These are phyloP conservation scores for Aphelocoma californica DNA, from an alignment of 2,797 vertebrate genomes.

Conservation along the genomic window DNA sequence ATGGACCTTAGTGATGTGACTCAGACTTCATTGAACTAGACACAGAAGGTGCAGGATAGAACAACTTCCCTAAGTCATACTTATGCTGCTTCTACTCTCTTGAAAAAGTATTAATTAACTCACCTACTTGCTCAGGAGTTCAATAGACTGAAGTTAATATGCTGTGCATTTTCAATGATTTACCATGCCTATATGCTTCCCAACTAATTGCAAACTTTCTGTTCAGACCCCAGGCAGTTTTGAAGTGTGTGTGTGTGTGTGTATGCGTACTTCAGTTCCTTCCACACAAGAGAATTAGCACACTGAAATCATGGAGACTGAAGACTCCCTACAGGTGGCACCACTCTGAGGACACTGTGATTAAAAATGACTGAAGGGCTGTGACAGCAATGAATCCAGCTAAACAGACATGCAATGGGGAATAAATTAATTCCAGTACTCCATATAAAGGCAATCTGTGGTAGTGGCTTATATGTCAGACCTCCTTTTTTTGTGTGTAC, in stretches of 20 bases:
- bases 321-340: neutral
- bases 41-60: neutral
- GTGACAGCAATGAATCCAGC: neutral
- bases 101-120: neutral
- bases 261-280: neutral
- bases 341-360: neutral
- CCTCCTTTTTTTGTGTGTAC: neutral
- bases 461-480: neutral
- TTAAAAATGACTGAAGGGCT: neutral
- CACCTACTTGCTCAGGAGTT: neutral
- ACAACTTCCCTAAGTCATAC: neutral
- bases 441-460: neutral
- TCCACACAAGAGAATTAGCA: neutral
- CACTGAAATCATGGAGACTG: neutral
- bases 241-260: neutral
- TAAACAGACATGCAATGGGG: neutral
- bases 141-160: neutral
- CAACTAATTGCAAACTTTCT: neutral
- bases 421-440: neutral
- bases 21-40: neutral
- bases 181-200: neutral
- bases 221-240: neutral
- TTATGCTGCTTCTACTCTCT: neutral
- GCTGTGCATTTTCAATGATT: neutral
- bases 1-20: neutral